phyloP scores from a whole-genome alignment of 2,888 invertebrate genomes.

The Macrophya annulata region DNA sequence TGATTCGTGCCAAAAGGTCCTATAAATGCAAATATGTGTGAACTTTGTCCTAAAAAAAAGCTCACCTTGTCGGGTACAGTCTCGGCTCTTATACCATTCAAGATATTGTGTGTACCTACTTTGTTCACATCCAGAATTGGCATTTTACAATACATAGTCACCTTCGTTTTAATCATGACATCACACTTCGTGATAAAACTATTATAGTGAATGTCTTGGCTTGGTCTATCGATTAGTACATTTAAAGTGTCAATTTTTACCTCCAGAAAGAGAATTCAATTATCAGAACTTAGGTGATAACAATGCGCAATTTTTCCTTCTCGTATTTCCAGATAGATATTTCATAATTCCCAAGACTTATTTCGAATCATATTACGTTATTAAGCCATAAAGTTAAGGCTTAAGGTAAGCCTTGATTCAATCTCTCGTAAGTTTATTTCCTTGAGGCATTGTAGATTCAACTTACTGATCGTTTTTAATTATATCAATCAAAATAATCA shows the following conservation, averaged over 20 bases:
- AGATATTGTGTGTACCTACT: background rate
- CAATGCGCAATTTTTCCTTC: background rate
- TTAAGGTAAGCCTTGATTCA: constrained; percentile 23
- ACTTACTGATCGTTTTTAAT: background rate
- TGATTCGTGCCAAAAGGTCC: constrained; percentile 29
- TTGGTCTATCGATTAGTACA: background rate
- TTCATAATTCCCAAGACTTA: background rate
- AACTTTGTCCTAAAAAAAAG: constrained; percentile 12
- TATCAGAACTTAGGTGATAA: too few relatives aligned
- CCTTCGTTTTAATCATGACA: background rate
- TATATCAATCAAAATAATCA: constrained; percentile 25
- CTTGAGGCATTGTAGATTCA: background rate
- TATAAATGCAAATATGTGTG: constrained; percentile 30
- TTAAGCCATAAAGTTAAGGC: background rate
- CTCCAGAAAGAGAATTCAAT: background rate
- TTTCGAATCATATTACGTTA: background rate
- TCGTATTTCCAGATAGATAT: background rate
- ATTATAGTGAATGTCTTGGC: background rate
- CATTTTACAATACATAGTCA: background rate
- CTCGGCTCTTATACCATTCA: background rate
- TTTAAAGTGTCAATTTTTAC: background rate
- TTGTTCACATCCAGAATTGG: background rate
- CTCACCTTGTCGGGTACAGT: background rate
- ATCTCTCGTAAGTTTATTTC: constrained; percentile 18
- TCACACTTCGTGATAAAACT: background rate